Percentiles rank a stretch among this genome's conserved stretches.
These are phyloP conservation scores for Dolichotis patagonum DNA, from an alignment of 2,113 vertebrate genomes.

Conservation along the genomic window DNA sequence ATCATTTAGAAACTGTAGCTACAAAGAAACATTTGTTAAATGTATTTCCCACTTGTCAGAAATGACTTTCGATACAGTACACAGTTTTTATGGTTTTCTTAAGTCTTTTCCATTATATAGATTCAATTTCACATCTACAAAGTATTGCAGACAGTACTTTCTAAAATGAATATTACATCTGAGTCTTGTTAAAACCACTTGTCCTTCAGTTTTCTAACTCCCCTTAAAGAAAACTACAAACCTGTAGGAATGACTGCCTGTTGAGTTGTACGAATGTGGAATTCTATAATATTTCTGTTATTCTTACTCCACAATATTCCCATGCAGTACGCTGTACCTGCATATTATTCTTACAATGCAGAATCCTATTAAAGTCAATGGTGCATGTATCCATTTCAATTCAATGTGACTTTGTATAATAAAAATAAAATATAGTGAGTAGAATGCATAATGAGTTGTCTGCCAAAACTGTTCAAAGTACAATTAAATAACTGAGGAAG, in stretches of 20 bases:
- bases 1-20: constrained; percentile 67
- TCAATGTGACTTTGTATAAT: constrained; percentile 87
- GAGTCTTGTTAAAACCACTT: constrained; percentile 58
- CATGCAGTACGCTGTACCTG: constrained; percentile 59
- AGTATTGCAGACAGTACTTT: constrained; percentile 53
- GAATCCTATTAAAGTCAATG: constrained; percentile 83
- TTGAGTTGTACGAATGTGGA: constrained; percentile 49
- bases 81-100: constrained; percentile 66
- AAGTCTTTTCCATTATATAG: constrained; percentile 51
- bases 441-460: constrained; percentile 80
- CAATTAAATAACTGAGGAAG: constrained; percentile 76
- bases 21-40: constrained; percentile 72
- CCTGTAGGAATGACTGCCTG: constrained; percentile 59
- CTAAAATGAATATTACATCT: constrained; percentile 47
- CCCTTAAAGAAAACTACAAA: constrained; percentile 50
- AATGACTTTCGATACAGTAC: constrained; percentile 66
- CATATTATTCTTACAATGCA: constrained; percentile 80
- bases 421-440: constrained; percentile 82
- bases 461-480: constrained; percentile 73
- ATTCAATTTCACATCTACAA: constrained; percentile 60
- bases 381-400: constrained; percentile 82
- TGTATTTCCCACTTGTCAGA: constrained; percentile 62
- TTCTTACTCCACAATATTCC: constrained; percentile 66
- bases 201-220: constrained; percentile 33
- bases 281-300: constrained; percentile 51